Conservation (phyloP, 2,113 vertebrate species). For the Antechinus stuartii region DNA sequence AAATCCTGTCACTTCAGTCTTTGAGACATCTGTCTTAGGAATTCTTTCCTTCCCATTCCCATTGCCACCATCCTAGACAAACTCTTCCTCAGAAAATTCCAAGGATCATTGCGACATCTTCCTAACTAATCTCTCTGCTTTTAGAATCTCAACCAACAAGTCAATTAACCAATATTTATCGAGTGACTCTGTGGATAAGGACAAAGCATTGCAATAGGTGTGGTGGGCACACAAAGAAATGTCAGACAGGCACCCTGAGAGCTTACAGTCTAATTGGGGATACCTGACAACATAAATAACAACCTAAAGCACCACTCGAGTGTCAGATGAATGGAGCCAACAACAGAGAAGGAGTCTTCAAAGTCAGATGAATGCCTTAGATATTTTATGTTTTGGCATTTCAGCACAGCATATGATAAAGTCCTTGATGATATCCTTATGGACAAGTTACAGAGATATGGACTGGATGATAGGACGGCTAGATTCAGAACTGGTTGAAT, state of each 20-base stretch:
- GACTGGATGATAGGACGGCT: background rate
- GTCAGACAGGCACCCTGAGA: background rate
- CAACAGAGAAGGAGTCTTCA: background rate
- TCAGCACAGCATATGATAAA: background rate
- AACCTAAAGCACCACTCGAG: background rate
- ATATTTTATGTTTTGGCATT: conserved; percentile 2
- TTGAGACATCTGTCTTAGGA: background rate
- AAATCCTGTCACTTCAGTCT: background rate
- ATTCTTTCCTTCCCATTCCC: background rate
- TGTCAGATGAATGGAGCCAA: background rate
- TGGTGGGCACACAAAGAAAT: background rate
- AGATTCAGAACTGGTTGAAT: background rate
- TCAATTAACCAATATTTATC: background rate
- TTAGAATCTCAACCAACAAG: background rate
- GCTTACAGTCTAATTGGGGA: background rate
- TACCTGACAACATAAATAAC: background rate
- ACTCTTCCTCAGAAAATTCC: background rate
- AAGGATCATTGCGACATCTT: background rate
- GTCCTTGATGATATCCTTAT: background rate
- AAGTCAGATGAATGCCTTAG: background rate
- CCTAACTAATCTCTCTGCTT: background rate
- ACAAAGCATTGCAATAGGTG: background rate
- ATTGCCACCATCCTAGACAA: background rate
- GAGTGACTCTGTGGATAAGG: background rate
- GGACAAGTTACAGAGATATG: background rate